These are phyloP conservation scores for Cosmia trapezina DNA, from an alignment of 2,888 invertebrate species.

Conservation along the genomic window DNA sequence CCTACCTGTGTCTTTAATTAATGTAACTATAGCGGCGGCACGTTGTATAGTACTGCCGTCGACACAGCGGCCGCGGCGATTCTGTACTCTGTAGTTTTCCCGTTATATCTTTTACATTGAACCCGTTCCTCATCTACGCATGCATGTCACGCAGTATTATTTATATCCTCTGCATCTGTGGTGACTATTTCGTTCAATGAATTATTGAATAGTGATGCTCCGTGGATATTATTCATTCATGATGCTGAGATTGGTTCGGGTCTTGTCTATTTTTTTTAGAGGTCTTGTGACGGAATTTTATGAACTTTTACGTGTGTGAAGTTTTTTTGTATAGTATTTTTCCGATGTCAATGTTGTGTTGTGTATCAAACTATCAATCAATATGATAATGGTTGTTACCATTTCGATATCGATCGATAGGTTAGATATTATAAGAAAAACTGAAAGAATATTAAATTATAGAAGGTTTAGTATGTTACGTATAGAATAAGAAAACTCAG, in stretches of 20 bases:
- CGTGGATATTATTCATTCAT: conserved; percentile 51
- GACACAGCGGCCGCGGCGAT: not conserved
- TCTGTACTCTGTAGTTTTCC: not conserved
- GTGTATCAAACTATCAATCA: not conserved
- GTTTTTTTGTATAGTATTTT: not conserved
- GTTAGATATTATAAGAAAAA: not conserved
- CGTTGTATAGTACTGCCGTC: too few species aligned
- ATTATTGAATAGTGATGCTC: conserved; percentile 68
- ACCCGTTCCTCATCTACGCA: conserved; percentile 48
- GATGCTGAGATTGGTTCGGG: conserved; percentile 37
- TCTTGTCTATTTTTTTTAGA: conserved; percentile 28
- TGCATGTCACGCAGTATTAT: conserved; percentile 68
- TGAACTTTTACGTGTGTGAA: not conserved
- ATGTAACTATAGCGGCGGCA: too few species aligned
- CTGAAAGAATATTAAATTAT: not conserved
- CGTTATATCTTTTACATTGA: conserved; percentile 17
- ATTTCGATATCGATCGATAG: not conserved
- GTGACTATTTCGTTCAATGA: conserved; percentile 71
- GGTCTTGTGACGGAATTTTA: not conserved
- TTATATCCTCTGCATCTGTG: conserved; percentile 71
- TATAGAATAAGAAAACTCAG: not conserved
- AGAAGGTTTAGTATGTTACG: not conserved
- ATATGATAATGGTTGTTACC: not conserved
- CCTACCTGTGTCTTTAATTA: too few species aligned
- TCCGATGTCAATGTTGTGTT: not conserved